phyloP scores from a whole-genome alignment of 2,888 invertebrate genomes.

The Cacoxenus indagator region DNA sequence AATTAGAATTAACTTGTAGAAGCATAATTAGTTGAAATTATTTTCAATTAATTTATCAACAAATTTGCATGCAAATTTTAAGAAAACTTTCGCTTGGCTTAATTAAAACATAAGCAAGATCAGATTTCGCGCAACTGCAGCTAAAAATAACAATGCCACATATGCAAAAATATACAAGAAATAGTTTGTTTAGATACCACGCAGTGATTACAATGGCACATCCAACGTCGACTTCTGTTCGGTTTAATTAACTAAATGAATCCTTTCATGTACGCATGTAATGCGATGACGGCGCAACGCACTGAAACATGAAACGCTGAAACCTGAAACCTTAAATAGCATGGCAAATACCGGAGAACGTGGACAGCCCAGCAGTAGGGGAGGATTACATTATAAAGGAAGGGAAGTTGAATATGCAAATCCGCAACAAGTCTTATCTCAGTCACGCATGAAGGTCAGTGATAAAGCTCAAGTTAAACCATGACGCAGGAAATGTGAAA shows the following conservation, averaged over 20 bases:
- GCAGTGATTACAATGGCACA: background rate
- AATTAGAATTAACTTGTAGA: too few species aligned
- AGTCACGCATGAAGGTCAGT: background rate
- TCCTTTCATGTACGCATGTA: conserved; percentile 10
- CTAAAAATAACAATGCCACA: too few species aligned
- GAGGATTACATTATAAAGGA: too few species aligned
- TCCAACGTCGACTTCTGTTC: background rate
- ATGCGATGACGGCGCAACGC: background rate
- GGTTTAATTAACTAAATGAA: conserved; percentile 7
- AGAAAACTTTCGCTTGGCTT: too few species aligned
- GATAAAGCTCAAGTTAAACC: background rate
- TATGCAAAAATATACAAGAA: background rate
- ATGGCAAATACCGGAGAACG: too few species aligned
- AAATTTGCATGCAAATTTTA: too few species aligned
- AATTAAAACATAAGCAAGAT: too few species aligned
- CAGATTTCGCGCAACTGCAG: too few species aligned
- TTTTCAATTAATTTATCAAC: too few species aligned
- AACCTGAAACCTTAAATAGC: background rate
- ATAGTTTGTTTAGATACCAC: background rate
- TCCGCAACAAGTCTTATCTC: background rate
- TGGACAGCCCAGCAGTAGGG: too few species aligned
- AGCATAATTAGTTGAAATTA: too few species aligned
- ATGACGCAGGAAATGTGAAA: background rate
- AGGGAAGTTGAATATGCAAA: background rate
- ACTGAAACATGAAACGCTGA: background rate